These are phyloP conservation scores for Capromys pilorides DNA, from an alignment of 2,797 vertebrate genomes.

Conservation along the genomic window DNA sequence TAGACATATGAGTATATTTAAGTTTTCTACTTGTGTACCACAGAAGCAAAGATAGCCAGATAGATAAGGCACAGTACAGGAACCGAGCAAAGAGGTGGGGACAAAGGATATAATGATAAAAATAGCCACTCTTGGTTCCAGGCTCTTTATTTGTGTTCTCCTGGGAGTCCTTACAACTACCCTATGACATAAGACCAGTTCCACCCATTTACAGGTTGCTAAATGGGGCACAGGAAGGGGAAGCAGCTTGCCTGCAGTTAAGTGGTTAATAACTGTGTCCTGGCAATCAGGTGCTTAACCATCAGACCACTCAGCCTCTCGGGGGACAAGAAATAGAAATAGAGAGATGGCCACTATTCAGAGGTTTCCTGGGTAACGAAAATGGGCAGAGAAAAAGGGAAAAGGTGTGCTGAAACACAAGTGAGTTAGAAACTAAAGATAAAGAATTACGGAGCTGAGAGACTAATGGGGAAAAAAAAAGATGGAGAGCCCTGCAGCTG, in stretches of 20 bases:
- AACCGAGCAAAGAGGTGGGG: not conserved
- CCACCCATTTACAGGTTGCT: not conserved
- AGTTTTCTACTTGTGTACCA: constrained; percentile 7
- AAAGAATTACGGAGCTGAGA: constrained; percentile 44
- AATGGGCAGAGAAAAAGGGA: not conserved
- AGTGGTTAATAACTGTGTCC: not conserved
- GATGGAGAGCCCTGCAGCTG: not conserved
- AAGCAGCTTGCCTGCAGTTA: not conserved
- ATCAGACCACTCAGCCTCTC: not conserved
- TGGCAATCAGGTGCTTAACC: not conserved
- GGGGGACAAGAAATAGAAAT: not conserved
- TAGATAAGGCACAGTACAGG: not conserved
- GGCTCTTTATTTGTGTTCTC: not conserved
- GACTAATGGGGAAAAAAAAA: not conserved
- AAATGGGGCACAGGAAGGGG: not conserved
- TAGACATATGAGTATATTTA: constrained; percentile 24
- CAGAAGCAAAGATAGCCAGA: not conserved
- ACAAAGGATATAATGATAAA: not conserved
- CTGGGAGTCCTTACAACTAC: not conserved
- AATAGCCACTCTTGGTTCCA: not conserved
- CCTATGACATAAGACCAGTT: not conserved
- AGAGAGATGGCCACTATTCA: not conserved
- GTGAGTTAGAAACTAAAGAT: constrained; percentile 9
- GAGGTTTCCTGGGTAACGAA: not conserved
- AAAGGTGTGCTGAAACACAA: not conserved